Base-by-base conservation (phyloP, 2,888 invertebrate species). In the Chrysolina oricalcia region DNA sequence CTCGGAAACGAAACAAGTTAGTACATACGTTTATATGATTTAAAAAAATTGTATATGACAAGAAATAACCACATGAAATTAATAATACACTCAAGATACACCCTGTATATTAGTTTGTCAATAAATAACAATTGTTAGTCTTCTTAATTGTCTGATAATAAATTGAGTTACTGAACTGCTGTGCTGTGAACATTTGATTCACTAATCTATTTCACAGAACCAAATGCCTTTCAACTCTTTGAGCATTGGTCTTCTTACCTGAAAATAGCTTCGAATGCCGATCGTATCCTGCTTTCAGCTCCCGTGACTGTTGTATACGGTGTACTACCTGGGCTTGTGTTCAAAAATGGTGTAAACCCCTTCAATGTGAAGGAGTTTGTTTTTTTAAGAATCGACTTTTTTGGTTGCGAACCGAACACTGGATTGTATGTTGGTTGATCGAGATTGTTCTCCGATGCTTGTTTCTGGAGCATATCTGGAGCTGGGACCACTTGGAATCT, bases 381-480 rank as follows among this genome's bases (percentile, higher is more conserved):
- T 89, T 98, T 97, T 90, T 98, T 98, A 77, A 98, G 90, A 85
- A 98, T 98, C 0, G 97, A 97, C 87, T 97, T 97, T 79, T 93
- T 93, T 4, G 95, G 70, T 73, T 87, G 87, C 13, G 84, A 83
- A 88, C 87, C 87, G 72, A 86, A 86, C 5, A 85, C 86, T 17
- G 90, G 89, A 81, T 89, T 89, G 81, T 87, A 91, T n/a, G 89
- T 88, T 23, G 89, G 90, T 88, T 90, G 81, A 70, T 84, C 83
- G 89, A 88, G 80, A 53, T 87, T 87, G 74, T 87, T 86, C 71
- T 88, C 88, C 0, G 87, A 87, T 79, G 69, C 78, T 75, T 87
- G 87, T 69, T 83, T 84, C 19, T 86, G 79, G 0, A 96, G 90
- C 86, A 95, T 94, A 81, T 96, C 96, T 0, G 96, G 96, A 0